A percentile compares a stretch with the other conserved stretches of the same genome.
Conservation (phyloP, 1,140 invertebrate species). For the Forficula auricularia region DNA sequence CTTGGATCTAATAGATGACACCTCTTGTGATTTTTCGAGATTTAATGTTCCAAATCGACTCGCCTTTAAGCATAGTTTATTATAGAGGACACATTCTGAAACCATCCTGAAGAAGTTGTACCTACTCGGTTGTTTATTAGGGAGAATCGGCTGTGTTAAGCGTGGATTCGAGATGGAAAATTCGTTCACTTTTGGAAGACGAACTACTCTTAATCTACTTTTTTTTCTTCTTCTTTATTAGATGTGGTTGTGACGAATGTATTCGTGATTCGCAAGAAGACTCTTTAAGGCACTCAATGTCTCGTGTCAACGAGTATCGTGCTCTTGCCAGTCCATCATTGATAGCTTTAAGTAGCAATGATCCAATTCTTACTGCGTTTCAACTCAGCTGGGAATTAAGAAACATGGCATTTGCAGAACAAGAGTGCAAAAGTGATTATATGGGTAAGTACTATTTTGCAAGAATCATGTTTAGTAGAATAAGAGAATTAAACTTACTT, state of each 20-base stretch:
- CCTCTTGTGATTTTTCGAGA: too few relatives aligned
- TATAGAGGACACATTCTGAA: too few relatives aligned
- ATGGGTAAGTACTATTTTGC: conserved; percentile 22
- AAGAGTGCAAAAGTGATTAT: conserved; percentile 64
- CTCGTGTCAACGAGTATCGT: conserved; percentile 78
- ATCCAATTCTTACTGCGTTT: conserved; percentile 70
- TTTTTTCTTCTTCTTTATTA: too few relatives aligned
- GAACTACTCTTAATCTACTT: too few relatives aligned
- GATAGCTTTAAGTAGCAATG: conserved; percentile 66
- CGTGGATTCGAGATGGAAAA: too few relatives aligned
- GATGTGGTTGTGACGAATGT: conserved; percentile 66
- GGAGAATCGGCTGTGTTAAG: too few relatives aligned
- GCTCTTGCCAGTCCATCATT: conserved; percentile 80
- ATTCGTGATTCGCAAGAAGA: conserved; percentile 47
- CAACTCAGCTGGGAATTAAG: conserved; percentile 66
- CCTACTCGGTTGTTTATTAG: too few relatives aligned
- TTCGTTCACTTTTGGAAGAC: too few relatives aligned
- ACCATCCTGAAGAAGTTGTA: too few relatives aligned
- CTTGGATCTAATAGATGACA: too few relatives aligned
- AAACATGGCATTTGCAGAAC: conserved; percentile 57
- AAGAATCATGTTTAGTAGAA: not conserved
- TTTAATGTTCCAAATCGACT: too few relatives aligned
- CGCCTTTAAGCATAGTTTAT: too few relatives aligned
- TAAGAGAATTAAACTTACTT: not conserved
- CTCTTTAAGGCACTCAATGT: conserved; percentile 69